Base-by-base conservation (phyloP, 2,113 vertebrate species). In the Tyto alba region DNA sequence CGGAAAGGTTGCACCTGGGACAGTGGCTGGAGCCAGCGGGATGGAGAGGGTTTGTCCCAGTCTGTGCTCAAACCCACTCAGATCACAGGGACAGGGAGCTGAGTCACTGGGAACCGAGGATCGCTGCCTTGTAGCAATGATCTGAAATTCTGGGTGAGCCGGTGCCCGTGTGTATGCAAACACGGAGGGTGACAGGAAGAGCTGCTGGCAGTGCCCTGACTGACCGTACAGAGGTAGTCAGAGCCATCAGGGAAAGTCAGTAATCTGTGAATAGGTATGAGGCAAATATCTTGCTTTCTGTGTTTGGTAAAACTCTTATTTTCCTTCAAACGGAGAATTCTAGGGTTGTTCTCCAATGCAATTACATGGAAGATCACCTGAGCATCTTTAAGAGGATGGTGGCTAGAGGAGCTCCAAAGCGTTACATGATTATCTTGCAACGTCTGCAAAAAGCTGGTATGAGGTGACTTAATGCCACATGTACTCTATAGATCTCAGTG, bases 1-100 rank as follows among this genome's bases (percentile, higher is more conserved):
- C 40, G 30, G 53, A 45, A 55, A 38, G 32, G 27, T 47, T 7
- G 0, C 13, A 11, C 18, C 30, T 45, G 74, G 45, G 76, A 36
- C 32, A 32, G 43, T 7, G 48, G 23, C 41, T 26, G 32, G 25
- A 55, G 27, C 60, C 47, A 34, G 9, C 16, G 23, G 30, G 48
- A 40, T 16, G 69, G 43, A 50, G 16, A 32, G 64, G 30, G 11
- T 47, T 71, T 82, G 32, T 12, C 62, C 67, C 62, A 26, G 22
- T 13, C 63, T 1, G 0, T 9, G 8, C 27, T 55, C 29, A 32
- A 36, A 9, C 32, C 29, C 19, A 2, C 59, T 53, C 2, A 0
- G 56, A 52, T 47, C 45, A 25, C 36, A 52, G 56, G 36, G 3
- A 0, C 1, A n/a, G 3, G 34, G 16, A 68, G 30, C 2, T 22